Base-by-base conservation (phyloP, 2,888 invertebrate species). In the Drosophila rubida region DNA sequence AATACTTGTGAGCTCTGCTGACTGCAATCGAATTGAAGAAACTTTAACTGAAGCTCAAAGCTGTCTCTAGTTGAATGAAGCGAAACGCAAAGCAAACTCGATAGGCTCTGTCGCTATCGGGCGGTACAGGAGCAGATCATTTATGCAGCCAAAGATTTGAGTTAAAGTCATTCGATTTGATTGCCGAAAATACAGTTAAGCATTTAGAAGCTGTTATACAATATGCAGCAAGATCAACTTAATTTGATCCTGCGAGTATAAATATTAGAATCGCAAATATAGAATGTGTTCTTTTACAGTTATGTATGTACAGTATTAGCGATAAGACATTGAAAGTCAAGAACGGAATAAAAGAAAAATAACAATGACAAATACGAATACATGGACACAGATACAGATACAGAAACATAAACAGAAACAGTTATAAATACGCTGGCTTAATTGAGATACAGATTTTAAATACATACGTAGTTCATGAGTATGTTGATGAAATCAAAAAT, bases 361-460 rank as follows among this genome's bases (percentile, higher is more conserved):
- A 49, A 23, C 8, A 19, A 14, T 30, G 16, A 19, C 9, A 11
- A 35, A 53, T 25, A 37, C 11, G 35, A 13, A 14, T 13, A 16
- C 32, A 37, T 14, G 35, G 14, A 37, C 35, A 13, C 23, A 42
- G 23, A 32, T 50, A 54, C 37, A 55, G 51, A 48, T 32, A 72
- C 49, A 60, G 46, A 51, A 64, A 83, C 61, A 25, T 57, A 23
- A 1, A 13, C 23, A 41, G 23, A 32, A 50, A 55, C 39, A 59
- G 51, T 42, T 27, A 71, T 45, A 60, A 44, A 49, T 68, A 83
- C 64, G 25, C 54, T 51, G 42, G 7, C 39, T 49, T 48, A 58
- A n/a, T 39, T 55, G 50, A 27, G 11, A 45, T 75, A 57, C 50
- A 54, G 19, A 42, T 27, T 64, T 48, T 49, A 32, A 57, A 27